These are phyloP conservation scores for Laticauda colubrina DNA, from an alignment of 2,113 vertebrate genomes.

Conservation along the genomic window DNA sequence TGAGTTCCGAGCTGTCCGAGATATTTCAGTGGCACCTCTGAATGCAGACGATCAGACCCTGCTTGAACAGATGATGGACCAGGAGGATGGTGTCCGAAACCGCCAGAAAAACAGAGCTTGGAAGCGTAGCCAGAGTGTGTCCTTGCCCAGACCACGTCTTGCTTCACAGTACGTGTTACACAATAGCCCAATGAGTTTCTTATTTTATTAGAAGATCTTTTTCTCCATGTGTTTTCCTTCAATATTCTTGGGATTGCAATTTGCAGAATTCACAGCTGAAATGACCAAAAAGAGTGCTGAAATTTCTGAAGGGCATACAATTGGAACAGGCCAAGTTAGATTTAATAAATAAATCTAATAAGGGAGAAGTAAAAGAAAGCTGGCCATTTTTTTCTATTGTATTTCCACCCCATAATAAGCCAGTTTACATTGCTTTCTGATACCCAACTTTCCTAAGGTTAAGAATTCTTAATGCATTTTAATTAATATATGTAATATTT, in stretches of 20 bases:
- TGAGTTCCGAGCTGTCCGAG: constrained; percentile 94
- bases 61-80: constrained; percentile 99
- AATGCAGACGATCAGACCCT: constrained; percentile 97
- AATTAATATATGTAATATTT: not conserved
- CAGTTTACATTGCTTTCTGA: not conserved
- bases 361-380: not conserved
- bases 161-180: constrained; percentile 81
- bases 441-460: not conserved
- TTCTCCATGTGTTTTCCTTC: not conserved
- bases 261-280: not conserved
- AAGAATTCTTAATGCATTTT: not conserved
- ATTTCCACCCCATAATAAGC: not conserved
- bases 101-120: constrained; percentile 90
- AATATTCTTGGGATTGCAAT: not conserved
- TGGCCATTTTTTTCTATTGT: not conserved
- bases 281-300: not conserved
- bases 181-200: not conserved
- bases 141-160: constrained; percentile 85
- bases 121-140: constrained; percentile 91
- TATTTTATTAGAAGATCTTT: not conserved
- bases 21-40: constrained; percentile 96
- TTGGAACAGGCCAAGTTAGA: not conserved
- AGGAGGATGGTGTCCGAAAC: constrained; percentile 94
- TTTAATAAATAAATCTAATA: not conserved
- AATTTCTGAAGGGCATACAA: not conserved